A percentile compares a stretch with the other conserved stretches of the same genome.
Evolutionary conservation across 2,113 vertebrate species (phyloP).

Genomic region (Corythaeola cristata): DNA sequence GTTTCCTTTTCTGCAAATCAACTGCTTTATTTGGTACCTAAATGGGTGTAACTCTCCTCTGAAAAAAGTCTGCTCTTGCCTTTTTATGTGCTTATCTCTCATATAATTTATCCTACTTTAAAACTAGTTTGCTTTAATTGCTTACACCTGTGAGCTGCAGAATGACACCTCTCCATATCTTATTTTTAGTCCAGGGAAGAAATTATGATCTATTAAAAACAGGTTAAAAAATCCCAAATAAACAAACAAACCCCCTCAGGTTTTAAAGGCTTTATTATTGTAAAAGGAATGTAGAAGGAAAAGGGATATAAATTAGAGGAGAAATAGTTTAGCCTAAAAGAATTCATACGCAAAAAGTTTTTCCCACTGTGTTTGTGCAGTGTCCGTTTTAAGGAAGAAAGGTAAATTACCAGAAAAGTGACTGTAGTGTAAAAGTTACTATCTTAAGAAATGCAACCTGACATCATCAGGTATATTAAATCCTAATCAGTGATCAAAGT

Average conservation of each 20-base stretch:
- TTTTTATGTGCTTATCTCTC: background rate
- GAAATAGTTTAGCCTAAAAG: background rate
- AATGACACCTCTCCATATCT: background rate
- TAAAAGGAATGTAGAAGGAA: background rate
- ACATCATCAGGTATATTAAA: constrained; percentile 18
- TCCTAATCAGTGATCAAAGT: background rate
- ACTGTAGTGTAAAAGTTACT: background rate
- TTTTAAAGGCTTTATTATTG: background rate
- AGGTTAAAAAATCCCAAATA: background rate
- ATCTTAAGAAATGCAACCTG: constrained; percentile 10
- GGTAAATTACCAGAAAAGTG: background rate
- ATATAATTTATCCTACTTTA: background rate
- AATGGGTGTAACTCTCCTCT: background rate
- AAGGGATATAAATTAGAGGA: background rate
- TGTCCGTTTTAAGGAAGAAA: background rate
- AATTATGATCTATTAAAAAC: background rate
- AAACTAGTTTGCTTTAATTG: background rate
- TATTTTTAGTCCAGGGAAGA: background rate
- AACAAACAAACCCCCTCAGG: fast-evolving
- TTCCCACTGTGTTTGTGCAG: background rate
- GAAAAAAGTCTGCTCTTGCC: background rate
- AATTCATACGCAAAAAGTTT: background rate
- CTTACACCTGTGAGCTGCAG: background rate
- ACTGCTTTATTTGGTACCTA: background rate
- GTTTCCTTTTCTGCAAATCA: background rate